Conservation (phyloP, 2,113 vertebrate genomes). For the Nettapus auritus region DNA sequence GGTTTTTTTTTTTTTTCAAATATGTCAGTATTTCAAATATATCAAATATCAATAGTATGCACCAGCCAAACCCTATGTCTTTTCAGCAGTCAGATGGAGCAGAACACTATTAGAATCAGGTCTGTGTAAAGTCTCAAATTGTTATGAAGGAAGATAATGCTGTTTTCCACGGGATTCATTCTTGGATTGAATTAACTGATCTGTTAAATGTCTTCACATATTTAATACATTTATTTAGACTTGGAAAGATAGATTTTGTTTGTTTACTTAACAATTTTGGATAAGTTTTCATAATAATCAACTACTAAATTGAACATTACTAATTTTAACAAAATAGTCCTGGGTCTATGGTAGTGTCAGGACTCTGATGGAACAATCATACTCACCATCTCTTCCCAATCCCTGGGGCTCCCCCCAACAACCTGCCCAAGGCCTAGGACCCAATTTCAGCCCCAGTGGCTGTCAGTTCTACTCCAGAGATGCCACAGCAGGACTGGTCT, state of each 20-base stretch:
- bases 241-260: not conserved
- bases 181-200: not conserved
- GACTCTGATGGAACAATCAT: not conserved
- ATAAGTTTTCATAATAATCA: too few species aligned
- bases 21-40: too few species aligned
- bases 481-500: accelerated
- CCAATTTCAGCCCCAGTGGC: accelerated
- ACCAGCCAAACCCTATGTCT: not conserved
- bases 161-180: not conserved
- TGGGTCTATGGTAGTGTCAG: not conserved
- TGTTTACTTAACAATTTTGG: not conserved
- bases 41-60: not conserved
- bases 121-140: not conserved
- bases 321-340: not conserved
- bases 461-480: accelerated
- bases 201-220: not conserved
- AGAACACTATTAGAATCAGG: not conserved
- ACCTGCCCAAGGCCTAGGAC: accelerated
- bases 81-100: not conserved
- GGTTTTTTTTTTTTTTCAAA: not conserved
- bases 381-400: accelerated
- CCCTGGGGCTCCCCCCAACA: accelerated
- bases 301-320: not conserved
- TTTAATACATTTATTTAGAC: not conserved
- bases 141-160: not conserved